These are phyloP conservation scores for Clistopyga incitator DNA, from an alignment of 2,888 invertebrate species.

Conservation along the genomic window DNA sequence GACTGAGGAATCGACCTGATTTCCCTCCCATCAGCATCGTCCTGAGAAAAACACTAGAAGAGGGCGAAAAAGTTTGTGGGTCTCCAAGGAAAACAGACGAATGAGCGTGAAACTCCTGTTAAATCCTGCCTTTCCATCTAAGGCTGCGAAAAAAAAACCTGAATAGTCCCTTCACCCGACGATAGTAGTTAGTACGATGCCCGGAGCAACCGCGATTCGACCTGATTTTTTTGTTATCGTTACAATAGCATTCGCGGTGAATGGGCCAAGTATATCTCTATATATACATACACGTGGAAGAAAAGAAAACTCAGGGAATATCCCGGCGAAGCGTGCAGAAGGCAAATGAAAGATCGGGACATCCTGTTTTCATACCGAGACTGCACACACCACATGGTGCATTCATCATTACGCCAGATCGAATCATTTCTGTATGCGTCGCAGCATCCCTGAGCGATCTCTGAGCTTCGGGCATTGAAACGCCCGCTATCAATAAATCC, in stretches of 20 bases:
- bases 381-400: conserved; percentile 1
- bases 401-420: not conserved
- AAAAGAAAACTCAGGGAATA: not conserved
- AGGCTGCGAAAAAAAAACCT: not conserved
- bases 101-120: not conserved
- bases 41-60: not conserved
- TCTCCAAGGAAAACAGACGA: not conserved
- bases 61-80: conserved; percentile 7
- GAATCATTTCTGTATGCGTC: conserved; percentile 16
- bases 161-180: conserved; percentile 19
- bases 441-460: not conserved
- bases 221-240: conserved; percentile 44
- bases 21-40: conserved; percentile 36
- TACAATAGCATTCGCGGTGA: conserved; percentile 20
- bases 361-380: conserved; percentile 9
- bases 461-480: not conserved
- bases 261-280: not conserved
- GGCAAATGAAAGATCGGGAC: conserved; percentile 4
- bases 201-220: conserved; percentile 31
- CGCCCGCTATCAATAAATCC: conserved; percentile 38
- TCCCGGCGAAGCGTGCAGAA: not conserved
- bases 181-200: conserved; percentile 31
- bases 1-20: conserved; percentile 63
- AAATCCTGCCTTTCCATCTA: conserved; percentile 13
- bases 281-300: not conserved